phyloP scores from a whole-genome alignment of 2,888 invertebrate genomes.

The Drosophila recens region DNA sequence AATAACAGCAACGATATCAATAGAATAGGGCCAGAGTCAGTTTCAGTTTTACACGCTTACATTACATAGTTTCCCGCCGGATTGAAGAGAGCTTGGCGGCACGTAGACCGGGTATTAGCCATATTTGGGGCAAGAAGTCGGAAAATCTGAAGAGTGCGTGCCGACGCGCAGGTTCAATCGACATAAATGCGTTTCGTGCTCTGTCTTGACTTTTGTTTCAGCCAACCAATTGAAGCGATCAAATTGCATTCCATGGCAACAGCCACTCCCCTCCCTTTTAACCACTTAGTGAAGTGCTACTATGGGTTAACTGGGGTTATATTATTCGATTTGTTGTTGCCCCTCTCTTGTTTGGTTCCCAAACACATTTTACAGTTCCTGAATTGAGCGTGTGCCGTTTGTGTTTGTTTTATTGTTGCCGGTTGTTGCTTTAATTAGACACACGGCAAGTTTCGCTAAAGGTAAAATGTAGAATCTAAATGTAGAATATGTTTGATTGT shows the following conservation, averaged over 20 bases:
- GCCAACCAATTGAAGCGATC: constrained; percentile 67
- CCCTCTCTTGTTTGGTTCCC: constrained; percentile 15
- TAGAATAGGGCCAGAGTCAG: constrained; percentile 18
- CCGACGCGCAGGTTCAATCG: constrained; percentile 19
- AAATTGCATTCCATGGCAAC: constrained; percentile 53
- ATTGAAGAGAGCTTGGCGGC: constrained; percentile 12
- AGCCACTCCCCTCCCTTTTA: background rate
- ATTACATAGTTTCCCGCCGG: background rate
- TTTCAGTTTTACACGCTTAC: constrained; percentile 1
- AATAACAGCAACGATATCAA: constrained; percentile 29
- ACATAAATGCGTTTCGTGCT: constrained; percentile 33
- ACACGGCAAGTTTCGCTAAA: constrained; percentile 30
- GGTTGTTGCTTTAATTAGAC: constrained; percentile 52
- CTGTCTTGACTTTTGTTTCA: constrained; percentile 50
- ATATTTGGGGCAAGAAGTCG: constrained; percentile 6
- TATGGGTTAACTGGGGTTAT: background rate
- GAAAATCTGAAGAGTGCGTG: constrained; percentile 24
- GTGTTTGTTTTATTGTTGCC: constrained; percentile 20
- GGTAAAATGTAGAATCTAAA: constrained; percentile 24
- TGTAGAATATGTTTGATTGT: constrained; percentile 7
- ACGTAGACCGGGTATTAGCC: constrained; percentile 29
- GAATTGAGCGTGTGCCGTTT: constrained; percentile 11
- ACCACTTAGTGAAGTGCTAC: constrained; percentile 15
- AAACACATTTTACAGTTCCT: constrained; percentile 32
- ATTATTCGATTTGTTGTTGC: constrained; percentile 9